A percentile compares a stretch with the other conserved stretches of the same genome.
Conservation (phyloP, 2,113 vertebrate species). For the Apteryx mantelli region DNA sequence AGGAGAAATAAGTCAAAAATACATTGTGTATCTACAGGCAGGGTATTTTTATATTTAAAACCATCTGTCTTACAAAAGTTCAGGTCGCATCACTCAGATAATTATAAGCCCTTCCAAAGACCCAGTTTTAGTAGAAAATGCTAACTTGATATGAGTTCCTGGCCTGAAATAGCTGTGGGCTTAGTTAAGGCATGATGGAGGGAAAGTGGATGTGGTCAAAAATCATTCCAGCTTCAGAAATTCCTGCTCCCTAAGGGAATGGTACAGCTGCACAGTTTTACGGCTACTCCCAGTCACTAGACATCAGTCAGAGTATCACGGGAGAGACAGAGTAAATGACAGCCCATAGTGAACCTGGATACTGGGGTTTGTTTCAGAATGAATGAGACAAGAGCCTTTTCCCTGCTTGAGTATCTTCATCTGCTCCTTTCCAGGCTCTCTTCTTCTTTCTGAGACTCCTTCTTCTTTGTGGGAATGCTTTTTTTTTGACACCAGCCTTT, state of each 20-base stretch:
- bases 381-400: not conserved
- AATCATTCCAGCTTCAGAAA: not conserved
- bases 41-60: slow-evolving; percentile 67
- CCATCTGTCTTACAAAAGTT: slow-evolving; percentile 68
- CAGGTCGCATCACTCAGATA: slow-evolving; percentile 67
- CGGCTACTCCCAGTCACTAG: not conserved
- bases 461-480: not conserved
- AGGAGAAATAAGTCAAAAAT: slow-evolving; percentile 67
- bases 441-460: not conserved
- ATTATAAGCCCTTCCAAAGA: slow-evolving; percentile 65
- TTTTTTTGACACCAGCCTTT: not conserved
- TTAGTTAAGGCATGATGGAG: not conserved
- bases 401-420: not conserved
- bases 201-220: slow-evolving; percentile 15
- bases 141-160: slow-evolving; percentile 35
- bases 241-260: not conserved
- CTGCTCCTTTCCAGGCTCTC: not conserved
- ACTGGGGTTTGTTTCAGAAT: not conserved
- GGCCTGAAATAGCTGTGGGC: slow-evolving; percentile 42
- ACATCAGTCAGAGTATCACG: not conserved
- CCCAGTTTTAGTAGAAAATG: slow-evolving; percentile 61
- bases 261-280: not conserved
- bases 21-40: slow-evolving; percentile 55
- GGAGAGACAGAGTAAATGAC: not conserved
- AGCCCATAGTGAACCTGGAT: not conserved